Evolutionary conservation across 2,888 invertebrate genomes (phyloP).

Genomic region (Dicyrtomina minuta): DNA sequence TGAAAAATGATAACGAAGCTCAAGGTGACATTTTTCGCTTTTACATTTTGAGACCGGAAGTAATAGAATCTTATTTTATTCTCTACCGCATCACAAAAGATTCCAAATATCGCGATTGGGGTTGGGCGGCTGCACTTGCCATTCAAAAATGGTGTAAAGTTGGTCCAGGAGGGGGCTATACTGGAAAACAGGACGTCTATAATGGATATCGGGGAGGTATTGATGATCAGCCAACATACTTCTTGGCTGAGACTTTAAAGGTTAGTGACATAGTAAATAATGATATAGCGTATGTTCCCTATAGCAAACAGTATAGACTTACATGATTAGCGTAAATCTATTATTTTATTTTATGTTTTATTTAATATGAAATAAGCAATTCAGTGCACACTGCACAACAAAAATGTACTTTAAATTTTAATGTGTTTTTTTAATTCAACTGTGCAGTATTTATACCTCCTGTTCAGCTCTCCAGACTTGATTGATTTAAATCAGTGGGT

Average conservation of each 20-base stretch:
- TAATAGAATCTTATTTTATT: constrained; percentile 93
- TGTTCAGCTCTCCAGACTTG: constrained; percentile 84
- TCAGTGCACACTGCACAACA: too few relatives aligned
- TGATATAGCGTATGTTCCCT: too few relatives aligned
- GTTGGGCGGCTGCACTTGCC: constrained; percentile 47
- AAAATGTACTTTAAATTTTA: too few relatives aligned
- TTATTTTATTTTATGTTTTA: too few relatives aligned
- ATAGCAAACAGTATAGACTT: too few relatives aligned
- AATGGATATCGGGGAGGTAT: constrained; percentile 77
- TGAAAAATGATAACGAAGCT: constrained; percentile 60
- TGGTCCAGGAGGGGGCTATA: constrained; percentile 68
- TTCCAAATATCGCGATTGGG: constrained; percentile 67
- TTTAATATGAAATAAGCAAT: too few relatives aligned
- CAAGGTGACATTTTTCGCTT: too few relatives aligned
- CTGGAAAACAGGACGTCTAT: constrained; percentile 94
- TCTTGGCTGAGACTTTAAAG: constrained; percentile 97
- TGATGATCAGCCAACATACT: constrained; percentile 99
- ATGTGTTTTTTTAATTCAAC: constrained; percentile 45
- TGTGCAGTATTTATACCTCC: constrained; percentile 87
- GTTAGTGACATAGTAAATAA: too few relatives aligned
- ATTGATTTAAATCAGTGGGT: constrained; percentile 95
- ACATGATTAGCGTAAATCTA: too few relatives aligned
- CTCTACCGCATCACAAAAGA: constrained; percentile 96
- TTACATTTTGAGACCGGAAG: constrained; percentile 96
- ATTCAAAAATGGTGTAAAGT: constrained; percentile 44